Evolutionary conservation across 2,797 vertebrate genomes (phyloP).

Genomic region (Gambelia wislizenii): DNA sequence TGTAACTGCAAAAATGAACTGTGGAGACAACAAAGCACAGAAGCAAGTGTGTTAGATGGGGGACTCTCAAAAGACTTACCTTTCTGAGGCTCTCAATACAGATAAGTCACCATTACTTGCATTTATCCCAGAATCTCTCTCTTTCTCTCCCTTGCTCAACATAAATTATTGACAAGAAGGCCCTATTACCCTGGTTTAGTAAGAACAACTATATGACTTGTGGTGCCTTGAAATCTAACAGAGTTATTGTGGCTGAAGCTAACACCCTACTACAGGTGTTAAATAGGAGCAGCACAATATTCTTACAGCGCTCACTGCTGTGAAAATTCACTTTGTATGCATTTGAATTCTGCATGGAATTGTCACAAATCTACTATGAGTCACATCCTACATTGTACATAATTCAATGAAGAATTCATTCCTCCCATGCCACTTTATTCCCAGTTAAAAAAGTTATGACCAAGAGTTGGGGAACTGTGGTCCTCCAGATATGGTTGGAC

Average conservation of each 20-base stretch:
- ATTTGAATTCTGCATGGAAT: not conserved
- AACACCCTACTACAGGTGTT: not conserved
- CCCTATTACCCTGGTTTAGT: too few relatives aligned
- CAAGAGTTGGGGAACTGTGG: too few relatives aligned
- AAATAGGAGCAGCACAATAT: not conserved
- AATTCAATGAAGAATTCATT: too few relatives aligned
- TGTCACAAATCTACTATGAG: not conserved
- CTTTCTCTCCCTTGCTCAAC: too few relatives aligned
- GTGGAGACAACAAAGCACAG: slow-evolving; percentile 79
- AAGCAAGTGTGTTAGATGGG: slow-evolving; percentile 71
- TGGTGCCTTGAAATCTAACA: not conserved
- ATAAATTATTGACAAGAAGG: too few relatives aligned
- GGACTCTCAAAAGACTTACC: slow-evolving; percentile 62
- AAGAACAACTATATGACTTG: not conserved
- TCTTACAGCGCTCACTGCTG: not conserved
- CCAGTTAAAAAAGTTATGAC: too few relatives aligned
- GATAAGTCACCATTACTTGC: not conserved
- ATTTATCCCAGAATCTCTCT: not conserved
- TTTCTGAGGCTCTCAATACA: slow-evolving; percentile 56
- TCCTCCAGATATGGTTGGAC: too few relatives aligned
- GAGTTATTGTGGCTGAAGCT: not conserved
- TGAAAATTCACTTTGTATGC: not conserved
- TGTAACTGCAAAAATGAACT: slow-evolving; percentile 97
- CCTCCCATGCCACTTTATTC: too few relatives aligned
- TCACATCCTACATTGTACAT: too few relatives aligned